Evolutionary conservation across 1,140 invertebrate genomes (phyloP).

Genomic region (Formica selysi): DNA sequence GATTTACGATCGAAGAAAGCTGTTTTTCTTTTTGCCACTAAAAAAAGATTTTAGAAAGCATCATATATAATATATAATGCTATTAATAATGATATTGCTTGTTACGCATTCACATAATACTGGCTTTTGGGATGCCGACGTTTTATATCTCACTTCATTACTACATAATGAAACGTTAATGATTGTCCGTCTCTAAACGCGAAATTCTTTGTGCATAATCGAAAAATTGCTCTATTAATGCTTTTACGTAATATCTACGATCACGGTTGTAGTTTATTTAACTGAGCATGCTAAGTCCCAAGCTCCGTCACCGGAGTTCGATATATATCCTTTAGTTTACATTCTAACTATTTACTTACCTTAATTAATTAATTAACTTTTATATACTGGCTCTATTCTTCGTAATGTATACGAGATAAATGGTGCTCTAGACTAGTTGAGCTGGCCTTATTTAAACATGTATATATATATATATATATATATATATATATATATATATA

Average conservation of each 20-base stretch:
- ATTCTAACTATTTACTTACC: slow-evolving; percentile 56
- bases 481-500: too few relatives aligned
- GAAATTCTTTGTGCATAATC: slow-evolving; percentile 85
- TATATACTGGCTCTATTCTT: slow-evolving; percentile 83
- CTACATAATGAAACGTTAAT: slow-evolving; percentile 80
- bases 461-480: slow-evolving; percentile 43
- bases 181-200: slow-evolving; percentile 87
- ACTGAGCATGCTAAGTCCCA: slow-evolving; percentile 87
- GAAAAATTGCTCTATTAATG: slow-evolving; percentile 68
- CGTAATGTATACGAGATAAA: slow-evolving; percentile 77
- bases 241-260: slow-evolving; percentile 70
- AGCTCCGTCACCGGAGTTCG: slow-evolving; percentile 86
- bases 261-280: slow-evolving; percentile 86
- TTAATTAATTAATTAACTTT: slow-evolving; percentile 73
- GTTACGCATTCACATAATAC: slow-evolving; percentile 82
- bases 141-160: slow-evolving; percentile 62
- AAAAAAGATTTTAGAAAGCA: slow-evolving; percentile 41
- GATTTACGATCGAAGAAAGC: slow-evolving; percentile 44
- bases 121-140: slow-evolving; percentile 81
- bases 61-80: slow-evolving; percentile 31
- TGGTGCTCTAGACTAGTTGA: slow-evolving; percentile 87
- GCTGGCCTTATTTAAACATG: slow-evolving; percentile 83
- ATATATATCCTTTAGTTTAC: slow-evolving; percentile 80
- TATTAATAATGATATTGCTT: slow-evolving; percentile 63
- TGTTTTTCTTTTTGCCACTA: background rate